phyloP scores from a whole-genome alignment of 2,797 vertebrate species.

The Echeneis naucrates region DNA sequence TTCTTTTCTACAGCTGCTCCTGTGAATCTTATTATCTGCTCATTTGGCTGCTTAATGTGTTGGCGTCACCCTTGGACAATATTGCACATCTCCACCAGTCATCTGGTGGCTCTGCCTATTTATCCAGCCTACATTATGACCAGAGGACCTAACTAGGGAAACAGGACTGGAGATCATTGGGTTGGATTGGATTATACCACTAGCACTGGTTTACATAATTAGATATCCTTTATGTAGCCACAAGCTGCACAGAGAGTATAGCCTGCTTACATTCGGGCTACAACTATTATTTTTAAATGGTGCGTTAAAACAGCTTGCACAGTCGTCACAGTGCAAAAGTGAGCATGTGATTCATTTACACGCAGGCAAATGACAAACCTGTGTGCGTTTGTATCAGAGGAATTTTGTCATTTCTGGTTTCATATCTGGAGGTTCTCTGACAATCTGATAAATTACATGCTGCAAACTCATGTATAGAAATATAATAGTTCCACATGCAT shows the following conservation, averaged over 20 bases:
- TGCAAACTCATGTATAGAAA: neutral
- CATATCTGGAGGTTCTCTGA: neutral
- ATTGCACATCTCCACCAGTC: constrained; percentile 1
- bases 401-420: neutral
- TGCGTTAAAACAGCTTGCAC: neutral
- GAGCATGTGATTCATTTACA: neutral
- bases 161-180: constrained; percentile 9
- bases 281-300: constrained; percentile 16
- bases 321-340: neutral
- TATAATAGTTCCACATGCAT: neutral
- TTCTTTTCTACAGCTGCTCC: constrained; percentile 13
- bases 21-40: neutral
- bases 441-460: neutral
- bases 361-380: neutral
- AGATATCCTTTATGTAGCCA: neutral
- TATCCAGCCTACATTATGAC: neutral
- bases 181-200: constrained; percentile 20
- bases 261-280: neutral
- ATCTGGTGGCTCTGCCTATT: neutral
- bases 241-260: neutral
- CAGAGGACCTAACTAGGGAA: constrained; percentile 8
- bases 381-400: neutral
- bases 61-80: constrained; percentile 9
- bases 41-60: constrained; percentile 6
- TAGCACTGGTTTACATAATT: constrained; percentile 1